A percentile compares a stretch with the other conserved stretches of the same genome.
Conservation (phyloP, 2,888 invertebrate species). For the Carterocephalus palaemon region DNA sequence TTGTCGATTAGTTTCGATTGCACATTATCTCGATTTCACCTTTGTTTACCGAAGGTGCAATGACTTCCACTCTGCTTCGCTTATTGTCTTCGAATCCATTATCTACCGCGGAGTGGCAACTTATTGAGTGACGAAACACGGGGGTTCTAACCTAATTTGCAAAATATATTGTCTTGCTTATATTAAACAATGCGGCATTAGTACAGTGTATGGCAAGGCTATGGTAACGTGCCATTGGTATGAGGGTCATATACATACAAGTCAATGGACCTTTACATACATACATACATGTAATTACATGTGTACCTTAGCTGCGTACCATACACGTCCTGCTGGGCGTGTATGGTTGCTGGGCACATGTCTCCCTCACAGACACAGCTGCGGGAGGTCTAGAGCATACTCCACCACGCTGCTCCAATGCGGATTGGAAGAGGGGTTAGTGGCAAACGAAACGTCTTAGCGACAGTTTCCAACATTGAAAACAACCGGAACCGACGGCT, state of each 20-base stretch:
- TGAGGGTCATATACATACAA: background rate
- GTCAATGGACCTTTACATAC: too few relatives aligned
- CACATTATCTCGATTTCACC: conserved; percentile 21
- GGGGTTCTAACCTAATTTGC: conserved; percentile 11
- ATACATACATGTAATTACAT: background rate
- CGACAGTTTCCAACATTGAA: too few relatives aligned
- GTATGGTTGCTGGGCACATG: too few relatives aligned
- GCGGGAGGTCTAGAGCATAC: too few relatives aligned
- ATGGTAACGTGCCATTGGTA: background rate
- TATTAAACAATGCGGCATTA: conserved; percentile 12
- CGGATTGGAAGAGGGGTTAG: too few relatives aligned
- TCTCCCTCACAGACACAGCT: too few relatives aligned
- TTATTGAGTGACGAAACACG: conserved; percentile 1
- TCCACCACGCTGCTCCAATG: too few relatives aligned
- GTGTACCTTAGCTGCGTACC: too few relatives aligned
- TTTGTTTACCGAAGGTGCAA: conserved; percentile 21
- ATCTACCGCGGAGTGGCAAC: conserved; percentile 3
- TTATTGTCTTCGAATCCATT: conserved; percentile 13
- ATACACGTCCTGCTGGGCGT: too few relatives aligned
- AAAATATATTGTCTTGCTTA: background rate
- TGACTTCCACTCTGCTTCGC: conserved; percentile 9
- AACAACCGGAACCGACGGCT: too few relatives aligned
- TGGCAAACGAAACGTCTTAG: too few relatives aligned
- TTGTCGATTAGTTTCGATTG: conserved; percentile 19
- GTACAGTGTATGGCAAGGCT: background rate